phyloP scores from a whole-genome alignment of 2,113 vertebrate genomes.

The Uropsilus gracilis region DNA sequence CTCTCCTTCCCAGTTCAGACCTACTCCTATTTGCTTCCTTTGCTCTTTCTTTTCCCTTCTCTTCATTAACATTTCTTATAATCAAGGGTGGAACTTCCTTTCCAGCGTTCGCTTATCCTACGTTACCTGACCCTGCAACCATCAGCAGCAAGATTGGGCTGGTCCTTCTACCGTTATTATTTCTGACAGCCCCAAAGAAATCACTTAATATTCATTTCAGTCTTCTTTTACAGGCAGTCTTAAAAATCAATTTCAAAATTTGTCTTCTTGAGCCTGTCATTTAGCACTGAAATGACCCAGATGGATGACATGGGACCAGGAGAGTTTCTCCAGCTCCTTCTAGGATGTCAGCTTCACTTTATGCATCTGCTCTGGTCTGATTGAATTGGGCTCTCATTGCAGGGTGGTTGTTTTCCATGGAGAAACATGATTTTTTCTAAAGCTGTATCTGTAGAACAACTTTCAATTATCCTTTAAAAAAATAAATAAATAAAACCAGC shows the following conservation, averaged over 20 bases:
- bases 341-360: slow-evolving; percentile 65
- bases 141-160: slow-evolving; percentile 62
- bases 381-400: slow-evolving; percentile 66
- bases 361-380: slow-evolving; percentile 43
- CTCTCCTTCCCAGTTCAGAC: neutral
- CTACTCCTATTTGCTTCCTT: neutral
- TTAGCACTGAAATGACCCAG: slow-evolving; percentile 69
- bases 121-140: slow-evolving; percentile 74
- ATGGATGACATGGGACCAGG: slow-evolving; percentile 69
- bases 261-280: slow-evolving; percentile 80
- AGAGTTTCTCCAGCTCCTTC: neutral
- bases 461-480: slow-evolving; percentile 68
- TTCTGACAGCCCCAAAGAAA: slow-evolving; percentile 81
- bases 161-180: slow-evolving; percentile 80
- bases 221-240: slow-evolving; percentile 78
- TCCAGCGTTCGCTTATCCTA: slow-evolving; percentile 16
- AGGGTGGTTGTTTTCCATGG: slow-evolving; percentile 55
- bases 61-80: slow-evolving; percentile 60
- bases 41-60: neutral
- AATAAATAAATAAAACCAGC: slow-evolving; percentile 32
- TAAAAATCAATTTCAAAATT: slow-evolving; percentile 81
- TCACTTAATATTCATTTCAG: slow-evolving; percentile 80
- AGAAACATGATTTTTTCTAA: slow-evolving; percentile 51
- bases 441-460: slow-evolving; percentile 64
- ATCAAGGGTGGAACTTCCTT: slow-evolving; percentile 30